Base-by-base conservation (phyloP, 2,888 invertebrate species). In the Sphecodes monilicornis region DNA sequence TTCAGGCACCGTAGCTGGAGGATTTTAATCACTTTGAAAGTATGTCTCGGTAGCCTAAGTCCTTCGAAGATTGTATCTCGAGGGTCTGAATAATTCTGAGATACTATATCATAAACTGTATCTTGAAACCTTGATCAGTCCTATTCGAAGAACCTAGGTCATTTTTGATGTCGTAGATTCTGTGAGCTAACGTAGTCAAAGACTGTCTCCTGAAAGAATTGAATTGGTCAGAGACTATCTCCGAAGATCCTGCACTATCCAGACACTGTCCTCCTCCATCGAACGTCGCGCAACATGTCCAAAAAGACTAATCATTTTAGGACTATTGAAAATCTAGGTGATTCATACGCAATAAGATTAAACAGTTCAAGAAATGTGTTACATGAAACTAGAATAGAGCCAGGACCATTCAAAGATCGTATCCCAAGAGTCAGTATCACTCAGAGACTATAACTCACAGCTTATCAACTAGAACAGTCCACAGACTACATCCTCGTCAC, bases 91-190 rank as follows among this genome's bases (percentile, higher is more conserved):
- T 50, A 50, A 50, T 50, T 50, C 50, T n/a, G n/a, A 50, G 50
- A 50, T 50, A 50, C 50, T 50, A 50, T n/a, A 50, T 73, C 57
- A 73, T 73, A 50, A 50, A 50, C 50, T n/a, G 50, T 50, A 50
- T 50, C 50, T 50, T 22, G 50, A 50, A 50, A 50, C 50, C 50
- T 50, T 50, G 50, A 50, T 50, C 50, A n/a, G 50, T 50, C 22
- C n/a, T 50, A 50, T 50, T n/a, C 22, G n/a, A 10, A 50, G 50
- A 50, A 50, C 22, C 22, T 22, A 22, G 22, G 46, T 50, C 6
- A 22, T n/a, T 50, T 50, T 50, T 22, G 50, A 50, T 50, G 50
- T 10, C 10, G 50, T 50, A 10, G 50, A 50, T 50, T n/a, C 22
- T 22, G 50, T 2, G 22, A 22, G 10, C 50, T 39, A 39, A 2